Conservation (phyloP, 1,140 invertebrate genomes). For the Drosophila nasuta region DNA sequence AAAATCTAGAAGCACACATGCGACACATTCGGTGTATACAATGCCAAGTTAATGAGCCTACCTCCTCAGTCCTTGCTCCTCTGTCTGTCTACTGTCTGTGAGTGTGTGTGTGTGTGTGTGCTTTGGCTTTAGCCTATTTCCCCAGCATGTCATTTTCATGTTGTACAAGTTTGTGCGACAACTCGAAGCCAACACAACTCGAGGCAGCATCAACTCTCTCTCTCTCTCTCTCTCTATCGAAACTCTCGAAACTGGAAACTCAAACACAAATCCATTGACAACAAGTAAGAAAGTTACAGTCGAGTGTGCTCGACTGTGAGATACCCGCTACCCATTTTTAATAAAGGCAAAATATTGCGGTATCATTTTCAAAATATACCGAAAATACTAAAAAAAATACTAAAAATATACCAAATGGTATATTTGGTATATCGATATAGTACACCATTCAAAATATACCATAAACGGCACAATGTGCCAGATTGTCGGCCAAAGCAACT, state of each 20-base stretch:
- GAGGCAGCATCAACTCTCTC: constrained; percentile 13
- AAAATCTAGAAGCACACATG: constrained; percentile 56
- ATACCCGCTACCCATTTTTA: too few relatives aligned
- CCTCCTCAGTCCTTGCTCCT: constrained; percentile 3
- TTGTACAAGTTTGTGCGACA: constrained; percentile 56
- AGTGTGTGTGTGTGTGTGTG: constrained; percentile 34
- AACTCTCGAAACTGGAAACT: constrained; percentile 33
- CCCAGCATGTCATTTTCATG: constrained; percentile 48
- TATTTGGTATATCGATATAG: too few relatives aligned
- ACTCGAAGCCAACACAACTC: constrained; percentile 49
- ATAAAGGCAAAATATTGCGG: too few relatives aligned
- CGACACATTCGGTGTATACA: constrained; percentile 69
- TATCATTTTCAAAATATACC: too few relatives aligned
- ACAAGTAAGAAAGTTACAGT: too few relatives aligned
- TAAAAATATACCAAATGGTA: too few relatives aligned
- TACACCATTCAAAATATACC: too few relatives aligned
- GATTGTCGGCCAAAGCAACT: too few relatives aligned
- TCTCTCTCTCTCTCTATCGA: too few relatives aligned
- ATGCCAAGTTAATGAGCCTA: constrained; percentile 56
- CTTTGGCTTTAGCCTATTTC: constrained; percentile 44
- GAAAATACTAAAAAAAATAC: too few relatives aligned
- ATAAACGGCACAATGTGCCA: too few relatives aligned
- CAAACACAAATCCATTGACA: constrained; percentile 39
- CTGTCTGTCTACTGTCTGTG: constrained; percentile 7
- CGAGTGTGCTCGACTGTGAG: too few relatives aligned